These are phyloP conservation scores for Sisor rabdophorus DNA, from an alignment of 2,113 vertebrate genomes.

Conservation along the genomic window DNA sequence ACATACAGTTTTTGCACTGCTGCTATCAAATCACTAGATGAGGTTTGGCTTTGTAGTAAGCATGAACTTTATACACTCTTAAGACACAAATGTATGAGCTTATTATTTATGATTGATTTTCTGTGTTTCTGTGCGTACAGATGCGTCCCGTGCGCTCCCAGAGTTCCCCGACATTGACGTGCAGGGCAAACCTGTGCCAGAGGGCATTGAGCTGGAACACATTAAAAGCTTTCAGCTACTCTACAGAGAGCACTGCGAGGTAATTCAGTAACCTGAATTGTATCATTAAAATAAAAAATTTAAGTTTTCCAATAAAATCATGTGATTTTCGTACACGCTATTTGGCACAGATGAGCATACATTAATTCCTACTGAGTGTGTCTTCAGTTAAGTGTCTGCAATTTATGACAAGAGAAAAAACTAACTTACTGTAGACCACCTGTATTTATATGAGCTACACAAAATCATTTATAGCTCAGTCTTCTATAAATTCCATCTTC, in stretches of 20 bases:
- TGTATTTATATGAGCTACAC: neutral
- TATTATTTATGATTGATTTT: neutral
- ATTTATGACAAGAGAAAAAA: too few relatives aligned
- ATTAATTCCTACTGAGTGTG: too few relatives aligned
- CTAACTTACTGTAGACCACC: neutral
- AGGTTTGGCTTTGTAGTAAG: neutral
- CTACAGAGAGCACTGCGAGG: conserved; percentile 93
- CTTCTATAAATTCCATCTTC: neutral
- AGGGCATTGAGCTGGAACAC: conserved; percentile 80
- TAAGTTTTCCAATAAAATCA: too few relatives aligned
- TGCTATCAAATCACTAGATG: neutral
- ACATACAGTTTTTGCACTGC: too few relatives aligned
- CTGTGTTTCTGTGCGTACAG: conserved; percentile 58
- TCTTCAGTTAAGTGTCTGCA: too few relatives aligned
- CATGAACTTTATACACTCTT: neutral
- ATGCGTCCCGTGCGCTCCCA: conserved; percentile 83
- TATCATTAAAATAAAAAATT: too few relatives aligned
- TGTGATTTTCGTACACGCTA: too few relatives aligned
- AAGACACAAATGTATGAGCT: too few relatives aligned
- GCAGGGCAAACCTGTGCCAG: conserved; percentile 80
- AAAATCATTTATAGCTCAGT: conserved; percentile 14
- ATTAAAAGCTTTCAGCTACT: conserved; percentile 88
- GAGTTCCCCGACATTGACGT: conserved; percentile 86
- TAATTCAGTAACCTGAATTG: conserved; percentile 54
- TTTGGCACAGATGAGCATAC: too few relatives aligned